Evolutionary conservation across 2,113 vertebrate genomes (phyloP).

Genomic region (Sminthopsis crassicaudata): DNA sequence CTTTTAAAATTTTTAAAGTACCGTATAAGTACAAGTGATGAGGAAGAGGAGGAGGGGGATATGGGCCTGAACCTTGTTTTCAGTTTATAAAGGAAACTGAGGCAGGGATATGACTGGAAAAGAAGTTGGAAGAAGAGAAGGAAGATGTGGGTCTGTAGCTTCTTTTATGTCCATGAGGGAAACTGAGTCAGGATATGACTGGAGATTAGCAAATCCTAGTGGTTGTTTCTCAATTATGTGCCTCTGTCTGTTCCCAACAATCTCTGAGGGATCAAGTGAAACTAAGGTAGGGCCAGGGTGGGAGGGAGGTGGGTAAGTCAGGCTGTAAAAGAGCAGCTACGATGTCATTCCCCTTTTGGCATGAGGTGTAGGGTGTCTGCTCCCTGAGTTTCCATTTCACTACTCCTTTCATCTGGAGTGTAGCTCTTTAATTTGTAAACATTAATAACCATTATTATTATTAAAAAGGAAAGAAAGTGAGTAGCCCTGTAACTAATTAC

Average conservation of each 20-base stretch:
- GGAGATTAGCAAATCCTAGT: not conserved
- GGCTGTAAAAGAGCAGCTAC: not conserved
- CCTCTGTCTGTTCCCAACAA: not conserved
- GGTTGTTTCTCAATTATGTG: not conserved
- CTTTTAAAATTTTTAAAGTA: not conserved
- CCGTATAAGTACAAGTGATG: not conserved
- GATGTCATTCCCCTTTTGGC: not conserved
- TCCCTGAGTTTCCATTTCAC: slow-evolving; percentile 44
- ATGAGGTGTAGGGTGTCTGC: not conserved
- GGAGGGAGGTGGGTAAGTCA: too few species aligned
- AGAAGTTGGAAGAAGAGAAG: not conserved
- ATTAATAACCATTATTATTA: slow-evolving; percentile 86
- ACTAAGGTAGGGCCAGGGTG: fast-evolving
- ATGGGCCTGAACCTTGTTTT: not conserved
- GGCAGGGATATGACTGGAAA: not conserved
- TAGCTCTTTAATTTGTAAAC: slow-evolving; percentile 84
- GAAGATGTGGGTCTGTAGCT: not conserved
- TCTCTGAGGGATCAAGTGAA: not conserved
- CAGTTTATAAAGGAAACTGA: not conserved
- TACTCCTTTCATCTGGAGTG: slow-evolving; percentile 69
- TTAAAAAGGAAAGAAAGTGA: slow-evolving; percentile 84
- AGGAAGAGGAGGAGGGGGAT: not conserved
- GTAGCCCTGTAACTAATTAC: slow-evolving; percentile 87
- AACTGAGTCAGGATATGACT: not conserved
- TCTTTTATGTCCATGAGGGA: not conserved